Evolutionary conservation across 2,797 vertebrate species (phyloP), one percentile per base, ranked within the genome.

Genomic region (Mionectes olivaceus): DNA sequence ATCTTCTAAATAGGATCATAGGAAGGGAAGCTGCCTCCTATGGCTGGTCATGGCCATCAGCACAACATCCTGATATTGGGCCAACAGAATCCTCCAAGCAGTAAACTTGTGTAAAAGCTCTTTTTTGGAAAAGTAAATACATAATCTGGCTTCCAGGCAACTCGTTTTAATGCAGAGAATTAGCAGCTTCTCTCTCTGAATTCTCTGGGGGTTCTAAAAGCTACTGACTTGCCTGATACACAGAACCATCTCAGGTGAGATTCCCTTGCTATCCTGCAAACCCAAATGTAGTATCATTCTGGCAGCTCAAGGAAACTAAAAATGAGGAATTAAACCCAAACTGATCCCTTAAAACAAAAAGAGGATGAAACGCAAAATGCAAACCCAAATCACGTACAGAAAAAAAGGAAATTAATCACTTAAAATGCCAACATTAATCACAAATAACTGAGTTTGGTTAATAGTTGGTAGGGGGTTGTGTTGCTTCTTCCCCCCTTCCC

Each of bases 401-500:
- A 46, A 44, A 44, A 61, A 76, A 69, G 7, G 59, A 79, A 60
- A 74, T 13, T 2, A 65, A 57, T 68, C 35, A 27, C 19, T 64
- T 57, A 37, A 56, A 82, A 37, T 61, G 30, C 5, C 23, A 61
- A 53, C 41, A 61, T 41, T 69, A 47, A 76, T 52, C 8, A 47
- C 7, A 35, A 84, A 56, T 74, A 50, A 22, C 13, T 65, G 21
- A 52, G 46, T 23, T 23, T n/a, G 24, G 18, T 37, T 57, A 74
- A 61, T 7, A 55, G n/a, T 6, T 71, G 11, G 22, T 37, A 9
- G 5, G 1, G 3, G 14, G 33, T 28, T 53, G 28, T 41, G 23
- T 28, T 41, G 30, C 10, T 12, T 7, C 13, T 16, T 12, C 7
- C 11, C 4, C 0, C 1, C 1, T 2, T 2, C 3, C 3, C 37